A percentile compares a stretch with the other conserved stretches of the same genome.
phyloP scores from a whole-genome alignment of 2,888 invertebrate genomes.

The Hirudinaria manillensis region DNA sequence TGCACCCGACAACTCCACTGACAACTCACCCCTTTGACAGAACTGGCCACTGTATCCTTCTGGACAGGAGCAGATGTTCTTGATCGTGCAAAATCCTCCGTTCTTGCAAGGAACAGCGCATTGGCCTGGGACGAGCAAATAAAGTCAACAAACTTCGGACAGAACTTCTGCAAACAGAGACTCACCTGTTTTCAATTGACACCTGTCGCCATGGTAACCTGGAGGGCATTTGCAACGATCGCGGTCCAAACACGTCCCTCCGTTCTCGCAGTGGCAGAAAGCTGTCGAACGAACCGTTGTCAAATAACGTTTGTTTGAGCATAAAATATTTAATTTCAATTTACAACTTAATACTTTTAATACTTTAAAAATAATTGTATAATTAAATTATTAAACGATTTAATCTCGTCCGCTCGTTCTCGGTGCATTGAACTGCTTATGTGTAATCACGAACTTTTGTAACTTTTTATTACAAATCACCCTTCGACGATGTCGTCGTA shows the following conservation, averaged over 20 bases:
- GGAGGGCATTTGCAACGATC: constrained; percentile 40
- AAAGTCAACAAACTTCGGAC: too few relatives aligned
- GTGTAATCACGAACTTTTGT: too few relatives aligned
- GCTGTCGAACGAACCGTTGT: constrained; percentile 33
- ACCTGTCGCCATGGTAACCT: constrained; percentile 36
- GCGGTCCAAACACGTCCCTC: constrained; percentile 41
- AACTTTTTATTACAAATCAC: too few relatives aligned
- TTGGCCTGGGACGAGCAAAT: constrained; percentile 25
- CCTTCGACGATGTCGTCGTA: neutral
- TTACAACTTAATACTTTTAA: too few relatives aligned
- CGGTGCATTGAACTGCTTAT: too few relatives aligned
- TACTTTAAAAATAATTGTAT: too few relatives aligned
- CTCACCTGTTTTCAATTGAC: constrained; percentile 34
- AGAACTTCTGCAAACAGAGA: neutral
- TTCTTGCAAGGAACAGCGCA: constrained; percentile 64
- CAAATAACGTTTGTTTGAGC: neutral
- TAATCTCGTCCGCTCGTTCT: neutral
- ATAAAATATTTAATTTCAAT: too few relatives aligned
- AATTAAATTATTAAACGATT: neutral
- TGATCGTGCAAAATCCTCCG: constrained; percentile 87
- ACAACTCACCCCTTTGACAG: constrained; percentile 78
- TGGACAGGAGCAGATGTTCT: constrained; percentile 83
- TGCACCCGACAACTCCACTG: too few relatives aligned
- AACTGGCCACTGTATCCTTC: constrained; percentile 81
- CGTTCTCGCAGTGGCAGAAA: constrained; percentile 39